Evolutionary conservation across 2,113 vertebrate species (phyloP).

Genomic region (Formicarius rufipectus): DNA sequence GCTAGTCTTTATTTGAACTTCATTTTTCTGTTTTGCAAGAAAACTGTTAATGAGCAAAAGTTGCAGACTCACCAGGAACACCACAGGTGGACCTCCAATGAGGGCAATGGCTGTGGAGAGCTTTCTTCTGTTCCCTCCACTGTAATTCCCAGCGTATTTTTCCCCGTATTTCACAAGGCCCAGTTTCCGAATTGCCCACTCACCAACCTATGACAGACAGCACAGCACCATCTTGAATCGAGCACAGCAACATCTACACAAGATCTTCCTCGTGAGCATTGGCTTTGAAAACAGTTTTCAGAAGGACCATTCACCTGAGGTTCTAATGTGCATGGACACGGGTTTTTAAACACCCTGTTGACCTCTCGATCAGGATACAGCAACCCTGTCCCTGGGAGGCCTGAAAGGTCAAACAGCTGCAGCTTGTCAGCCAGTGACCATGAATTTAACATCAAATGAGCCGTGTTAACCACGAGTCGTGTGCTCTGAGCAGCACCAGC

Average conservation of each 20-base stretch:
- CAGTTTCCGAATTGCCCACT: conserved; percentile 94
- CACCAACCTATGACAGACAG: conserved; percentile 82
- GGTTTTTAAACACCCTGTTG: background rate
- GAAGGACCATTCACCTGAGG: background rate
- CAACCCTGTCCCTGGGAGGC: background rate
- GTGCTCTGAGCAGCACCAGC: background rate
- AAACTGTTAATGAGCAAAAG: background rate
- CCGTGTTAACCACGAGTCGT: rapidly evolving
- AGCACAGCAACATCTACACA: background rate
- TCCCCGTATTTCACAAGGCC: conserved; percentile 92
- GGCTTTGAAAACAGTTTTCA: background rate
- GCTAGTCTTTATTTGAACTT: background rate
- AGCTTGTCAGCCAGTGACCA: background rate
- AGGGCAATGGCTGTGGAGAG: conserved; percentile 97
- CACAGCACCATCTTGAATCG: background rate
- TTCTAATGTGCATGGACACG: rapidly evolving
- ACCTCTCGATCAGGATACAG: background rate
- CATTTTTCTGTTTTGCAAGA: background rate
- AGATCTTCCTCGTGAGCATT: background rate
- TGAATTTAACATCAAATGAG: background rate
- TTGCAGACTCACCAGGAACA: conserved; percentile 90
- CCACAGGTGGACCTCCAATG: conserved; percentile 92
- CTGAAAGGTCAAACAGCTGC: background rate
- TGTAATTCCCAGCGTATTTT: conserved; percentile 91
- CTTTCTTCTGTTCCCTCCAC: conserved; percentile 94